Evolutionary conservation across 2,888 invertebrate species (phyloP).

Genomic region (Tetranychus piercei): DNA sequence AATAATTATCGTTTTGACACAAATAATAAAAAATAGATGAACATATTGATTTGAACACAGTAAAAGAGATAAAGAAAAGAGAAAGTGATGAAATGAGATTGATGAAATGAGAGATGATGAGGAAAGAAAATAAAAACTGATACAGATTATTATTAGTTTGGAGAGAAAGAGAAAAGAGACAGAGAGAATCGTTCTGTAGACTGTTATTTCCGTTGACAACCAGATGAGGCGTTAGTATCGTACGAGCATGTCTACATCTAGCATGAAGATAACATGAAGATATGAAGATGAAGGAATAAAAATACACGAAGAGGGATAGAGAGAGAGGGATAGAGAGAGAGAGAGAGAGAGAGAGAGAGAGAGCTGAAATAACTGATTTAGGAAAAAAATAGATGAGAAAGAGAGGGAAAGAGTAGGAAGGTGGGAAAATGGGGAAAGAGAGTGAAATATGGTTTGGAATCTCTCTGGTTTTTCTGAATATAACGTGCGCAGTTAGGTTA

Average conservation of each 20-base stretch:
- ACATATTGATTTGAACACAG: background rate
- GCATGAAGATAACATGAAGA: too few species aligned
- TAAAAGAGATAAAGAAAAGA: slow-evolving; percentile 5
- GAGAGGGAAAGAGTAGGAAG: background rate
- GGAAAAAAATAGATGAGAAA: background rate
- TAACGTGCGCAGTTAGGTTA: background rate
- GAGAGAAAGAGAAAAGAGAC: background rate
- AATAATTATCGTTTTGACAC: slow-evolving; percentile 5
- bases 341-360: slow-evolving; percentile 2
- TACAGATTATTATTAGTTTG: background rate
- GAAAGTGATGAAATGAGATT: slow-evolving; percentile 6
- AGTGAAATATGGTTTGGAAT: background rate
- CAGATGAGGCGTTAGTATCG: too few species aligned
- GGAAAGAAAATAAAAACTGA: background rate
- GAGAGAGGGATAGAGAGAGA: slow-evolving; percentile 9
- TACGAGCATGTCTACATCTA: background rate
- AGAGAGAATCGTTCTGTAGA: background rate
- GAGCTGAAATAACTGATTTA: background rate
- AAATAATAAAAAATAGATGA: background rate
- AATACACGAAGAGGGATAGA: background rate
- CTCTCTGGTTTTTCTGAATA: background rate
- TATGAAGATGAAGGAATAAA: background rate
- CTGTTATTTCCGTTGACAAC: too few species aligned
- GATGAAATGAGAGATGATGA: background rate
- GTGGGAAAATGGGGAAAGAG: background rate